phyloP scores from a whole-genome alignment of 2,888 invertebrate species.

The Alcis repandata region DNA sequence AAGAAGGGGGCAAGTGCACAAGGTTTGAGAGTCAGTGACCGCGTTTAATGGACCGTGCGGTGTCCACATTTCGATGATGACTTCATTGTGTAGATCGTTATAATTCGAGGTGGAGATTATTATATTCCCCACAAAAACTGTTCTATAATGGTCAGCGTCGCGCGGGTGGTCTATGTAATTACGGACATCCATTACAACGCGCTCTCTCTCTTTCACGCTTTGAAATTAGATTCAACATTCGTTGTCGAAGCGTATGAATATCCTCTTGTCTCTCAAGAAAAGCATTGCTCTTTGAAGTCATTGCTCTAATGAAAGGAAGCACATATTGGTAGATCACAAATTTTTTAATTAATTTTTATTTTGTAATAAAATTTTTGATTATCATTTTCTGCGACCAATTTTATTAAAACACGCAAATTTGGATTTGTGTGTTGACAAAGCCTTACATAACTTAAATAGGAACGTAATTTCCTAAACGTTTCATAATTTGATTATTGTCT shows the following conservation, averaged over 20 bases:
- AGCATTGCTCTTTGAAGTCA: not conserved
- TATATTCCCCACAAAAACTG: conserved; percentile 71
- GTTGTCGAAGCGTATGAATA: conserved; percentile 20
- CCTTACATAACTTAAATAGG: not conserved
- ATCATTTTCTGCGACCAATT: too few species aligned
- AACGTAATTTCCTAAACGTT: not conserved
- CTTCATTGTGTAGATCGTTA: conserved; percentile 71
- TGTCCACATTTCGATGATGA: conserved; percentile 67
- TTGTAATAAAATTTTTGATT: too few species aligned
- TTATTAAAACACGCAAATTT: too few species aligned
- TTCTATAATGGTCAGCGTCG: conserved; percentile 67
- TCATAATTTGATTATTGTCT: conserved; percentile 6
- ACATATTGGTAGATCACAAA: too few species aligned
- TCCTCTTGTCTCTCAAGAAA: conserved; percentile 8
- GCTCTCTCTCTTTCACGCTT: conserved; percentile 63
- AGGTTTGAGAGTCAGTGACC: conserved; percentile 34
- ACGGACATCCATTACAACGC: conserved; percentile 60
- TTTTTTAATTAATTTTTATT: too few species aligned
- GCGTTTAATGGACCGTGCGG: conserved; percentile 49
- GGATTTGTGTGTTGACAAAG: too few species aligned
- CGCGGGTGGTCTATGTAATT: conserved; percentile 81
- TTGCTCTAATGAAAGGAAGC: not conserved
- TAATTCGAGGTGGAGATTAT: conserved; percentile 75
- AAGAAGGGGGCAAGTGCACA: conserved; percentile 43
- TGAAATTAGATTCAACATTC: conserved; percentile 37